Conservation (phyloP, 2,888 invertebrate species). For the Lasioglossum oenotherae region DNA sequence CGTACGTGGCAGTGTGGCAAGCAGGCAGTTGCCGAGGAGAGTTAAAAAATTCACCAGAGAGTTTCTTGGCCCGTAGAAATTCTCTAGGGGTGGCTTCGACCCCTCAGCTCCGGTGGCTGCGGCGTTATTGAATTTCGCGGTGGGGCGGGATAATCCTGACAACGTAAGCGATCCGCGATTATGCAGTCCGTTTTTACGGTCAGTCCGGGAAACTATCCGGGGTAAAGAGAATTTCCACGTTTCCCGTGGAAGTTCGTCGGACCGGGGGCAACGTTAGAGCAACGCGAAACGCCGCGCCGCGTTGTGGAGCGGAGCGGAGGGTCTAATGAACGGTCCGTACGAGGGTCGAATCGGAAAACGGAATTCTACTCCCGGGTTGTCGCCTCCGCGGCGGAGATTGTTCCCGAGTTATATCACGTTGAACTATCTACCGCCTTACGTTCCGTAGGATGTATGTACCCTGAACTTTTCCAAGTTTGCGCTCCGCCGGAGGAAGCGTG, state of each 20-base stretch:
- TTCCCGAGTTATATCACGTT: constrained; percentile 57
- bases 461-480: constrained; percentile 61
- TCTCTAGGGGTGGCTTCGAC: neutral
- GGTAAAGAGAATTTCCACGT: constrained; percentile 37
- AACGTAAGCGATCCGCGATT: constrained; percentile 21
- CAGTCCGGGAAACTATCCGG: neutral
- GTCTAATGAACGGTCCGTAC: constrained; percentile 69
- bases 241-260: constrained; percentile 39
- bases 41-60: neutral
- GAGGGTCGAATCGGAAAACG: constrained; percentile 63
- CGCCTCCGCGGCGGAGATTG: constrained; percentile 56
- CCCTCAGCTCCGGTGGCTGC: neutral
- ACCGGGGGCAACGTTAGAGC: neutral
- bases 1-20: neutral
- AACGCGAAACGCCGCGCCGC: constrained; percentile 16
- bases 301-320: constrained; percentile 52
- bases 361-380: constrained; percentile 50
- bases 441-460: constrained; percentile 50
- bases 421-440: constrained; percentile 51
- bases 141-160: constrained; percentile 7
- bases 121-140: constrained; percentile 1
- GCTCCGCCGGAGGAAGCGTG: constrained; percentile 42
- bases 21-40: neutral
- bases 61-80: neutral
- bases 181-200: constrained; percentile 16